Base-by-base conservation (phyloP, 30 jellyfish, hydroid and myxozoan genomes). In the Nemopilema nomurai region DNA sequence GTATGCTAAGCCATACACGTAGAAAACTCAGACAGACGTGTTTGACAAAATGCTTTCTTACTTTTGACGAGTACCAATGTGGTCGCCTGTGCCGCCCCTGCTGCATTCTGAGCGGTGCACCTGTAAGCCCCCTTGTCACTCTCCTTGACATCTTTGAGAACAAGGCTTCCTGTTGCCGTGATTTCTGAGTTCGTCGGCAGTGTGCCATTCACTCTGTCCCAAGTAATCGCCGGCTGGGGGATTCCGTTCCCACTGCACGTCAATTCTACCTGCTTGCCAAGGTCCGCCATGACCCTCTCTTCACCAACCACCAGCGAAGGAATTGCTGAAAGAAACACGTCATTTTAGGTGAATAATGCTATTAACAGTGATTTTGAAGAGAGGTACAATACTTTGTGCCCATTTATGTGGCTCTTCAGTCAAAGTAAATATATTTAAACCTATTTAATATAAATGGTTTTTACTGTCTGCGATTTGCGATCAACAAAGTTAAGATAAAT, bases 81-180 rank as follows among this genome's bases (percentile, higher is more conserved):
- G 29, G 69, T 73, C 49, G 18, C 83, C 49, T 17, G 41, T 8
- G 83, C 70, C 28, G 51, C 51, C 18, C 86, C 86, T 25, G 76
- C 76, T 24, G 74, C 28, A 27, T 76, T 76, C 51, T 76, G 65
- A 20, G 63, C 86, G 29, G 30, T 52, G 76, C 86, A 76, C 25
- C 25, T 25, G 27, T 76, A 76, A 1, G 76, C 25, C 62, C 86
- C 86, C 8, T 31, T 24, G 65, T 76, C 86, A 27, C 18, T 21
- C 41, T 52, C 70, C 4, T 49, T 66, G 30, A 73, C 28, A 16
- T 20, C 41, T 33, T 73, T 49, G 6, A 73, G 1, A 31, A 67
- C 83, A 18, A 73, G 28, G 4, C 68, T 73, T 29, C 83, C 83
- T 0, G 24, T 49, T 21, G 50, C 68, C 51, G 69, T 73, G 25